Conservation (phyloP, 2,113 vertebrate species). For the Phalacrocorax aristotelis region DNA sequence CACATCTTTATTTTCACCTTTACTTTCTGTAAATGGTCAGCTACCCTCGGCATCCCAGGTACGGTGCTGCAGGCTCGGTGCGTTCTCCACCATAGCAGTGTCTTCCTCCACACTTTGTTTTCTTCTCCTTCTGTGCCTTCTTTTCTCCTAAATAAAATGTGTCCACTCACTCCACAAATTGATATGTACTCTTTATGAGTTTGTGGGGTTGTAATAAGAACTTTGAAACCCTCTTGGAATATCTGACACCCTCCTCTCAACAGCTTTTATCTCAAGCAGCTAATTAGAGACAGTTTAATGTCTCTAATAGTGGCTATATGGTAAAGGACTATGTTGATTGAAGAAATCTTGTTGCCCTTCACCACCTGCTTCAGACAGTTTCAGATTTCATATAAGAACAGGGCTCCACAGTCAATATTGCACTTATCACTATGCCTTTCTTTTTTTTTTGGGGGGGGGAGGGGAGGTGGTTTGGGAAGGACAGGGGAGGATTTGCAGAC, state of each 20-base stretch:
- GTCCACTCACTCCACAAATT: neutral
- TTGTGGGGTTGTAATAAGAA: neutral
- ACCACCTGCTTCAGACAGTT: neutral
- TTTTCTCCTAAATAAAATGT: neutral
- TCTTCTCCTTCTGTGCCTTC: neutral
- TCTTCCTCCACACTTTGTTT: neutral
- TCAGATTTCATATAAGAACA: neutral
- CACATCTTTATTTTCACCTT: neutral
- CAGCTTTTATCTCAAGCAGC: neutral
- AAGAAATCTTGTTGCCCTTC: neutral
- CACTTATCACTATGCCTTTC: neutral
- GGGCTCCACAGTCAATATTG: neutral
- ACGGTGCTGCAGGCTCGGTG: neutral
- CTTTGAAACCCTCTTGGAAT: neutral
- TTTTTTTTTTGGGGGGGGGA: too few relatives aligned
- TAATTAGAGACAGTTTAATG: neutral
- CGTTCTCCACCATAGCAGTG: rapidly evolving
- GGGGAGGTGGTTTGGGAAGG: too few relatives aligned
- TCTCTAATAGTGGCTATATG: neutral
- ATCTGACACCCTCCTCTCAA: neutral
- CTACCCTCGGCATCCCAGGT: neutral
- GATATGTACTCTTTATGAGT: neutral
- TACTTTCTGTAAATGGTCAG: neutral
- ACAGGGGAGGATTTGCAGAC: neutral
- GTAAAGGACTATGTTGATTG: neutral